Base-by-base conservation (phyloP, 2,797 vertebrate species). In the Carapus acus region DNA sequence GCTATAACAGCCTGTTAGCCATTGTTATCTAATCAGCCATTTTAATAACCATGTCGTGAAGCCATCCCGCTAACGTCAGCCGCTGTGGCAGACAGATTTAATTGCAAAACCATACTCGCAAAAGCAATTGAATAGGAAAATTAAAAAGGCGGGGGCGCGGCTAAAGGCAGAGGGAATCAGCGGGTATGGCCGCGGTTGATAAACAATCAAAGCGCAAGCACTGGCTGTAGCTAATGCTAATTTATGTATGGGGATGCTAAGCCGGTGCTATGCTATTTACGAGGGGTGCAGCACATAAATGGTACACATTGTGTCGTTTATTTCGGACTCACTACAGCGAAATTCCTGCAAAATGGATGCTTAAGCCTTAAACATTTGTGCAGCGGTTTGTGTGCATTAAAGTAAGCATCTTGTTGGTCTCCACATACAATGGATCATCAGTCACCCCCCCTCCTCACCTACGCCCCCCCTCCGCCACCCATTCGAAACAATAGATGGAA, bases 401-500 rank as follows among this genome's bases (percentile, higher is more conserved):
- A 49, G 12, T n/a, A 17, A 53, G 50, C 43, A 48, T 62, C 27
- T 62, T 62, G 20, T 48, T 67, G 61, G 63, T 53, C 44, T 65
- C 31, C 52, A 14, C 43, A 48, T 71, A 76, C 75, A 83, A 80
- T 66, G 62, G 65, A 49, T 78, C 65, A 83, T 83, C 71, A 75
- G 67, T 79, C 73, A 75, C 27, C 37, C 53, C 43, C 36, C 9
- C 24, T 27, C 24, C 24, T 27, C 24, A 5, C 24, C 9, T 9
- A 58, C 69, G 21, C 54, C 66, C 67, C 43, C 66, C 31, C 73
- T 48, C 63, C 67, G 21, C 59, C 60, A 27, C 54, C 48, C 43
- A 6, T 12, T 74, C 81, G 65, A 80, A 82, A 85, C 83, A 84
- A 86, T 80, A 71, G 83, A 63, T 65, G 52, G 43, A 57, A 24